Percentiles rank a stretch among this genome's conserved stretches.
Evolutionary conservation across 2,888 invertebrate species (phyloP).

Genomic region (Drosophila prolongata): DNA sequence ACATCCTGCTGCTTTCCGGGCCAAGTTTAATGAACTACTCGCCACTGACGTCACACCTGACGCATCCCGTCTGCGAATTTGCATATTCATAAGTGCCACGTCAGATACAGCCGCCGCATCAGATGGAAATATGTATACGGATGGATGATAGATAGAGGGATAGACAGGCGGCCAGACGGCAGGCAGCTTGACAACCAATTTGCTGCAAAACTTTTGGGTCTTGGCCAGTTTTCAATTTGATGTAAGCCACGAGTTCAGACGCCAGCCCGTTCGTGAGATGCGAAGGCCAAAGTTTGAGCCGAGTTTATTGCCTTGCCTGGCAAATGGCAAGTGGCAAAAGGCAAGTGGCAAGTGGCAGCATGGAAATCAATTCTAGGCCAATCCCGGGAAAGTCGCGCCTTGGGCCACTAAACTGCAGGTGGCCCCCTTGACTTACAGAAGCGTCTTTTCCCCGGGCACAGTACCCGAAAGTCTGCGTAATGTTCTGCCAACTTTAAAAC

Average conservation of each 20-base stretch:
- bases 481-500: slow-evolving; percentile 47
- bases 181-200: slow-evolving; percentile 48
- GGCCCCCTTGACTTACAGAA: background rate
- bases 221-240: slow-evolving; percentile 49
- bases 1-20: slow-evolving; percentile 35
- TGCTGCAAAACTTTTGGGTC: slow-evolving; percentile 43
- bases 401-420: slow-evolving; percentile 14
- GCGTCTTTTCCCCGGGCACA: slow-evolving; percentile 1
- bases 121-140: slow-evolving; percentile 1
- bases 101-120: slow-evolving; percentile 30
- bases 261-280: background rate
- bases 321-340: slow-evolving; percentile 7
- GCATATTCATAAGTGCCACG: slow-evolving; percentile 59
- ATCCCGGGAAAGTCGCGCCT: slow-evolving; percentile 22
- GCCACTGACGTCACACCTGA: slow-evolving; percentile 57
- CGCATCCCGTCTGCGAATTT: slow-evolving; percentile 52
- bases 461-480: slow-evolving; percentile 26
- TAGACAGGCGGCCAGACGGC: slow-evolving; percentile 1
- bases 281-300: slow-evolving; percentile 14
- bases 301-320: slow-evolving; percentile 27
- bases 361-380: slow-evolving; percentile 30
- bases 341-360: slow-evolving; percentile 20
- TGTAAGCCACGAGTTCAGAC: slow-evolving; percentile 32
- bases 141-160: slow-evolving; percentile 5
- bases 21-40: slow-evolving; percentile 65